Conservation (phyloP, 1,140 invertebrate genomes). For the Cryptotermes secundus region DNA sequence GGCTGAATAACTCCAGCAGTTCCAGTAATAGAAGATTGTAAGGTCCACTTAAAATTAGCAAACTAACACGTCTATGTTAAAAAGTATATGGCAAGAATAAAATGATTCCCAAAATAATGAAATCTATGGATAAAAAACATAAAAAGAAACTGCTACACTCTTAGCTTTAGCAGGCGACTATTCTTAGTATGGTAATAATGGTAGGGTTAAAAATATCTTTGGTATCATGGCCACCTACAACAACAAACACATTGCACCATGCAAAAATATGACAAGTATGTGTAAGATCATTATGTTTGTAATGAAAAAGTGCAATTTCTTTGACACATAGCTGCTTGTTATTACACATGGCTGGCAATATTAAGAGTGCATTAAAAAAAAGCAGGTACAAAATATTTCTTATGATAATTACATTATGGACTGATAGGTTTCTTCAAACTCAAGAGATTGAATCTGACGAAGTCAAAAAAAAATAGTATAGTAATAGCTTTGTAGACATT, state of each 20-base stretch:
- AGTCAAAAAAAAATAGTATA: neutral
- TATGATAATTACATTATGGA: neutral
- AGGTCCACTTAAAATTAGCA: constrained; percentile 23
- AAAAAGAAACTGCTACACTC: neutral
- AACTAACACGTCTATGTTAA: constrained; percentile 14
- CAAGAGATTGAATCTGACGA: neutral
- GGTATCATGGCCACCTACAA: constrained; percentile 25
- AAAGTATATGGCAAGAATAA: constrained; percentile 17
- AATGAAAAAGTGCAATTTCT: neutral
- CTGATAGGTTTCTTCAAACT: neutral
- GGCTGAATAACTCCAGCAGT: neutral
- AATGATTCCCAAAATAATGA: constrained; percentile 5
- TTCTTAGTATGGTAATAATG: constrained; percentile 14
- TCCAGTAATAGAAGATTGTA: constrained; percentile 18
- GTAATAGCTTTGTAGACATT: constrained; percentile 12
- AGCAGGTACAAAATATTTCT: constrained; percentile 29
- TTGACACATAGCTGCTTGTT: neutral
- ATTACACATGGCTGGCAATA: constrained; percentile 12
- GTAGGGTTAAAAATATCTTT: constrained; percentile 22
- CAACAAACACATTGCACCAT: constrained; percentile 25
- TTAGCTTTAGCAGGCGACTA: neutral
- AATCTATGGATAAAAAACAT: neutral
- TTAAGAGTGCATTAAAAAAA: constrained; percentile 23
- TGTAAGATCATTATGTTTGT: neutral
- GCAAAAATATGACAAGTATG: constrained; percentile 26